Conservation (phyloP, 2,888 invertebrate genomes). For the Creontiades dilutus region DNA sequence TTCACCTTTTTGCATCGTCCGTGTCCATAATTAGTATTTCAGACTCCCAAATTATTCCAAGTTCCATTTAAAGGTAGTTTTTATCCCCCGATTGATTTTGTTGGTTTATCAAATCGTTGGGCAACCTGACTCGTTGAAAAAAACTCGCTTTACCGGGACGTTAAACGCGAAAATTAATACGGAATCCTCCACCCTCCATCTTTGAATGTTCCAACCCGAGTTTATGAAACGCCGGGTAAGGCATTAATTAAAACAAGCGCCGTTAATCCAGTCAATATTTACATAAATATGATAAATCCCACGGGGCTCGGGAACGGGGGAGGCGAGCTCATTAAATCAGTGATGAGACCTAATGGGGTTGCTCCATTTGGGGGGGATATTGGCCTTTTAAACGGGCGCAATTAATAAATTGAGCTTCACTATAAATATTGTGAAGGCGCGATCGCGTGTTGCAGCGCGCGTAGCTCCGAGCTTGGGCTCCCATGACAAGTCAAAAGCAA, state of each 20-base stretch:
- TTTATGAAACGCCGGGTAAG: conserved; percentile 14
- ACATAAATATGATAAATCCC: conserved; percentile 53
- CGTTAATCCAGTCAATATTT: conserved; percentile 46
- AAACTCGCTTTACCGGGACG: background rate
- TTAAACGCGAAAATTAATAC: conserved; percentile 12
- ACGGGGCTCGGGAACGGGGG: background rate
- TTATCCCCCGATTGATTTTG: too few species aligned
- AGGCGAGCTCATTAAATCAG: conserved; percentile 53
- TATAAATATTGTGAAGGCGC: conserved; percentile 55
- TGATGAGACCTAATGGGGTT: conserved; percentile 58
- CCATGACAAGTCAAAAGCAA: conserved; percentile 20
- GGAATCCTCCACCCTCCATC: conserved; percentile 19
- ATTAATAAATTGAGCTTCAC: conserved; percentile 44
- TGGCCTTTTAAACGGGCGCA: conserved; percentile 30
- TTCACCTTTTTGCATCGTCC: too few species aligned
- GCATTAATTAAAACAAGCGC: conserved; percentile 42
- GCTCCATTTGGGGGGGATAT: background rate
- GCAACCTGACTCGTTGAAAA: background rate
- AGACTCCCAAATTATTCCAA: too few species aligned
- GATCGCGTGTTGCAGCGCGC: conserved; percentile 36
- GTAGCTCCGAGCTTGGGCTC: background rate
- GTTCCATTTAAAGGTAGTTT: too few species aligned
- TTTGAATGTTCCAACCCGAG: conserved; percentile 37
- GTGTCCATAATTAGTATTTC: too few species aligned
- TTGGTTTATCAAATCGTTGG: too few species aligned